Percentiles rank a stretch among this genome's conserved stretches.
phyloP scores from a whole-genome alignment of 2,113 vertebrate species.

The Larimichthys crocea region DNA sequence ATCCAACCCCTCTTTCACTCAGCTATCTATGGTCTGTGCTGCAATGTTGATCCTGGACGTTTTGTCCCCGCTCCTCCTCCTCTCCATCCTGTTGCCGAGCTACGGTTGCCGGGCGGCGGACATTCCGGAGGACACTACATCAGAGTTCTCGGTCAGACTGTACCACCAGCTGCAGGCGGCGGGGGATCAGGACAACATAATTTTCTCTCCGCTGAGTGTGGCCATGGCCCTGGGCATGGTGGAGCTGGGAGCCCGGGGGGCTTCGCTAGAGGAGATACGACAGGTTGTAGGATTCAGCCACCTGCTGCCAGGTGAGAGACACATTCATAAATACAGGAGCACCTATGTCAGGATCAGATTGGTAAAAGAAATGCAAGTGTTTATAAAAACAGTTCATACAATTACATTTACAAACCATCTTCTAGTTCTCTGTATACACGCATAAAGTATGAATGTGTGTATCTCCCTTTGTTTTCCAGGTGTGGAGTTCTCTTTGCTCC shows the following conservation, averaged over 20 bases:
- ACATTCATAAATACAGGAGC: neutral
- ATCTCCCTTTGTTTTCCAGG: constrained; percentile 77
- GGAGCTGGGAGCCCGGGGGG: constrained; percentile 92
- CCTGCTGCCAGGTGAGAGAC: constrained; percentile 87
- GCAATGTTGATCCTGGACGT: constrained; percentile 88
- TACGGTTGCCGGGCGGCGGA: constrained; percentile 82
- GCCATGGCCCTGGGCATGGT: constrained; percentile 93
- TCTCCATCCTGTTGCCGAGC: constrained; percentile 85
- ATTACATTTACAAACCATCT: neutral
- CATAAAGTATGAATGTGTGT: neutral
- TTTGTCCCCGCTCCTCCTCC: constrained; percentile 84
- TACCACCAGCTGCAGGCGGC: constrained; percentile 91
- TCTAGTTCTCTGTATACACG: neutral
- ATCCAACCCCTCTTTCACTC: neutral
- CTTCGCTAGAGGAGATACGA: constrained; percentile 92
- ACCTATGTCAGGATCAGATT: constrained; percentile 5
- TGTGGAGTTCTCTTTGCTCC: constrained; percentile 91
- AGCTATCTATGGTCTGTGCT: constrained; percentile 56
- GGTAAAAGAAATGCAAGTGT: neutral
- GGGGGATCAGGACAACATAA: constrained; percentile 93
- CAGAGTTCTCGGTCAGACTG: constrained; percentile 92
- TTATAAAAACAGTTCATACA: too few relatives aligned
- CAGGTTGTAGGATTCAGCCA: constrained; percentile 90
- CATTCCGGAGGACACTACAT: constrained; percentile 88
- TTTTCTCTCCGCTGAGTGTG: constrained; percentile 95